Evolutionary conservation across 2,797 vertebrate genomes (phyloP), one percentile per base, ranked within the genome.

Genomic region (Hirundo rustica): DNA sequence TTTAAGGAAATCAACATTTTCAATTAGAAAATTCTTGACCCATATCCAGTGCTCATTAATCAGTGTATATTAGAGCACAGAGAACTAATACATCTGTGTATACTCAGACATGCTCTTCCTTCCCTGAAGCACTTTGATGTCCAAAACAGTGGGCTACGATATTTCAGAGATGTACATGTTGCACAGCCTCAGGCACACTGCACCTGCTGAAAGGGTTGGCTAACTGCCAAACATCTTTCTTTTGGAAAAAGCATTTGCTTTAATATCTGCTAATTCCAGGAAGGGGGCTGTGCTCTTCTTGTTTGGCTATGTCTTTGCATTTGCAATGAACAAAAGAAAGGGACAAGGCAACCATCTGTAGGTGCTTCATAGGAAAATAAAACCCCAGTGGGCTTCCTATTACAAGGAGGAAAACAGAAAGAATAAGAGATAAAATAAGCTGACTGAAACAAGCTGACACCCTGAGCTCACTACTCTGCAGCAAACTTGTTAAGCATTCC

Each of bases 201-300:
- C 88, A 95, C 92, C 95, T 95, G 88, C 94, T 95, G 76, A 95
- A 96, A 94, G 67, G 29, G 64, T 0, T 97, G 96, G 86, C 95
- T 51, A 86, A 47, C 48, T 89, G 89, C 93, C 91, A 97, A 89
- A 72, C 58, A 67, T 60, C 70, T 86, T 88, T 78, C 51, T 89
- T 87, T 61, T 50, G 20, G 47, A 89, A 71, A 85, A 93, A 60
- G 22, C 54, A 73, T 95, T 90, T 93, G 32, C 76, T 95, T 95
- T 94, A 90, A 78, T 95, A 96, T 85, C 67, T 93, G 88, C 81
- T 91, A 95, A 96, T 94, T 95, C 94, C 84, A 92, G 79, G 66
- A 94, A 89, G 73, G 40, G 71, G 57, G 71, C 18, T 61, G 36
- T 80, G 38, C 76, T 96, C 76, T 91, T 89, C 86, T 80, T 83